A percentile compares a stretch with the other conserved stretches of the same genome.
These are phyloP conservation scores for Machaerirhynchus nigripectus DNA, from an alignment of 2,113 vertebrate species.

Conservation along the genomic window DNA sequence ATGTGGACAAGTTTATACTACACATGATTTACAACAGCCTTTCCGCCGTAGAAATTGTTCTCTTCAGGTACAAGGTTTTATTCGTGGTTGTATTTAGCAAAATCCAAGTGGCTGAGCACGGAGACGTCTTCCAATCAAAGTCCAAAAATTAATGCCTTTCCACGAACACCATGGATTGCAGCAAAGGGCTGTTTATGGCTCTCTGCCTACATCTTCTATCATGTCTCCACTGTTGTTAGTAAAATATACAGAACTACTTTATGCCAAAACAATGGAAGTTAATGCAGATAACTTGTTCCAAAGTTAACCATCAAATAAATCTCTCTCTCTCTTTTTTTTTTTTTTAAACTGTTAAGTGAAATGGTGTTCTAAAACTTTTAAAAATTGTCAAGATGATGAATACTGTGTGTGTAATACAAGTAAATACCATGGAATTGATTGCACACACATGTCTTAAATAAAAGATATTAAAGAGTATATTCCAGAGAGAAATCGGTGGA, in stretches of 20 bases:
- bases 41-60: background rate
- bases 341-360: constrained; percentile 42
- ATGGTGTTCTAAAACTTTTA: constrained; percentile 58
- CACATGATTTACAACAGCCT: constrained; percentile 37
- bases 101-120: constrained; percentile 2
- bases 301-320: constrained; percentile 66
- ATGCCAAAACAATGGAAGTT: constrained; percentile 71
- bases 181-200: constrained; percentile 31
- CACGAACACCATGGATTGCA: background rate
- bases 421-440: constrained; percentile 64
- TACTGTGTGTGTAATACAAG: constrained; percentile 56
- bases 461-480: constrained; percentile 56
- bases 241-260: constrained; percentile 68
- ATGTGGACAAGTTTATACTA: constrained; percentile 51
- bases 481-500: constrained; percentile 44
- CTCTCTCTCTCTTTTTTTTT: background rate
- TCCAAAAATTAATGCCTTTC: constrained; percentile 39
- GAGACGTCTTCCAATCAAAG: constrained; percentile 14
- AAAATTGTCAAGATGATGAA: constrained; percentile 69
- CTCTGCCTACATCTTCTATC: constrained; percentile 58
- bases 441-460: constrained; percentile 53
- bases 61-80: constrained; percentile 42
- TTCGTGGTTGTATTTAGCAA: background rate
- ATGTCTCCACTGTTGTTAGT: constrained; percentile 60
- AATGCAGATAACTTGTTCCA: constrained; percentile 67